Percentiles rank a stretch among this genome's conserved stretches.
Evolutionary conservation across 2,888 invertebrate species (phyloP).

Genomic region (Rhogogaster chlorosoma): DNA sequence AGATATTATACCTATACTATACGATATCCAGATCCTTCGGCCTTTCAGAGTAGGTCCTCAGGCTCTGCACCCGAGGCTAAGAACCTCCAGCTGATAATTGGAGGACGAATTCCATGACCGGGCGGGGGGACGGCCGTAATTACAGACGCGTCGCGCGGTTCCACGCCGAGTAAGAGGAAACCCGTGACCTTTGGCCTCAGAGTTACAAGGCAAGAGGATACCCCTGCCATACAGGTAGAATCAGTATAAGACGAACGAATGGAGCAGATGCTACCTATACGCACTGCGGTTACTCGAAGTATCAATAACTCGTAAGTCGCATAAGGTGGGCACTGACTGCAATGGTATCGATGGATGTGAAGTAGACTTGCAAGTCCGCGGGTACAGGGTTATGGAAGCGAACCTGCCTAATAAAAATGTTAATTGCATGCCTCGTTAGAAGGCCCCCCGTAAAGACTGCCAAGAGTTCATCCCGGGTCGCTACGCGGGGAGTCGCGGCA

Average conservation of each 20-base stretch:
- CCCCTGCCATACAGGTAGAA: slow-evolving; percentile 11
- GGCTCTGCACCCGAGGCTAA: neutral
- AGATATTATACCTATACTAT: neutral
- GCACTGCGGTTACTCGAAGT: neutral
- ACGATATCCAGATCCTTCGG: neutral
- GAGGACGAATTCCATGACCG: slow-evolving; percentile 44
- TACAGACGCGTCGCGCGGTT: slow-evolving; percentile 49
- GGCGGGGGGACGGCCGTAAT: slow-evolving; percentile 39
- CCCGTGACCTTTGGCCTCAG: slow-evolving; percentile 24
- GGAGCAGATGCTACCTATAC: slow-evolving; percentile 25
- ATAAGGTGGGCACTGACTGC: slow-evolving; percentile 40
- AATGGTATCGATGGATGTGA: slow-evolving; percentile 60
- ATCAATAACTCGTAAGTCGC: slow-evolving; percentile 22
- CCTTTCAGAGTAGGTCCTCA: slow-evolving; percentile 15
- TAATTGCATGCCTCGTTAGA: slow-evolving; percentile 77
- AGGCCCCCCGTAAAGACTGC: slow-evolving; percentile 74
- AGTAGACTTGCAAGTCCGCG: slow-evolving; percentile 60
- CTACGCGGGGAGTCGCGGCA: slow-evolving; percentile 73
- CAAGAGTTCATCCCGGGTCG: slow-evolving; percentile 75
- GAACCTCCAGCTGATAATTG: slow-evolving; percentile 48
- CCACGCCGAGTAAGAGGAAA: slow-evolving; percentile 48
- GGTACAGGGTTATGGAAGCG: slow-evolving; percentile 54
- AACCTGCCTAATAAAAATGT: slow-evolving; percentile 76
- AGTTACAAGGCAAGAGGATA: slow-evolving; percentile 35
- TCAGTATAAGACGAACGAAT: slow-evolving; percentile 16